phyloP scores from a whole-genome alignment of 1,140 invertebrate genomes.

The Euglossa dilemma region DNA sequence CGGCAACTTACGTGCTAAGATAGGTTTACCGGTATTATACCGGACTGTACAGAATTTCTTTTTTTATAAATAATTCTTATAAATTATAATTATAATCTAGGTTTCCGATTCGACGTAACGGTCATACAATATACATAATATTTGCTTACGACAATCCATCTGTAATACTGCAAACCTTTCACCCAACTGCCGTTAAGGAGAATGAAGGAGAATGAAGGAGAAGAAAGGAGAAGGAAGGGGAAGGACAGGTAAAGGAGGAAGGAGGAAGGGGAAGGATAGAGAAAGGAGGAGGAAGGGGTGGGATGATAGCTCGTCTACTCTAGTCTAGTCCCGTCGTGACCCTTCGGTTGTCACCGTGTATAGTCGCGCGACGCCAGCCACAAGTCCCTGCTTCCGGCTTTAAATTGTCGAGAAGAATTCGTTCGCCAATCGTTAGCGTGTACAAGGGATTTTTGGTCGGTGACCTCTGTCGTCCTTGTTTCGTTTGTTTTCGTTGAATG shows the following conservation, averaged over 20 bases:
- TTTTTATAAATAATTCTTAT: conserved; percentile 78
- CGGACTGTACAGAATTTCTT: conserved; percentile 64
- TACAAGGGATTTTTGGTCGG: conserved; percentile 36
- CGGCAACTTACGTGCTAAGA: conserved; percentile 50
- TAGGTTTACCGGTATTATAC: conserved; percentile 56
- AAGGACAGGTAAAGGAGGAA: too few species aligned
- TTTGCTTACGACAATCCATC: conserved; percentile 71
- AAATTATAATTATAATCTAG: conserved; percentile 71
- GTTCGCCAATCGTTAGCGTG: conserved; percentile 7
- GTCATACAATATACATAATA: conserved; percentile 69
- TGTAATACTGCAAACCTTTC: conserved; percentile 79
- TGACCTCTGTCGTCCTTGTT: neutral
- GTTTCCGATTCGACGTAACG: conserved; percentile 58
- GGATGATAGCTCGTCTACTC: neutral
- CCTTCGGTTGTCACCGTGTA: neutral
- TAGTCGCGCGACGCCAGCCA: neutral
- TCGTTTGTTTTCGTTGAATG: neutral
- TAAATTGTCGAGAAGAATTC: conserved; percentile 19
- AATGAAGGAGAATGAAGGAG: too few species aligned
- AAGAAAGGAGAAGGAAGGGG: too few species aligned
- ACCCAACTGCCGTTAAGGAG: conserved; percentile 2
- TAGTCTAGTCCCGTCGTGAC: neutral
- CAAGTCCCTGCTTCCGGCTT: neutral
- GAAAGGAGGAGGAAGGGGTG: too few species aligned
- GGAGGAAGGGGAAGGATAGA: too few species aligned